Evolutionary conservation across 2,113 vertebrate genomes (phyloP).

Genomic region (Misgurnus mizolepis): DNA sequence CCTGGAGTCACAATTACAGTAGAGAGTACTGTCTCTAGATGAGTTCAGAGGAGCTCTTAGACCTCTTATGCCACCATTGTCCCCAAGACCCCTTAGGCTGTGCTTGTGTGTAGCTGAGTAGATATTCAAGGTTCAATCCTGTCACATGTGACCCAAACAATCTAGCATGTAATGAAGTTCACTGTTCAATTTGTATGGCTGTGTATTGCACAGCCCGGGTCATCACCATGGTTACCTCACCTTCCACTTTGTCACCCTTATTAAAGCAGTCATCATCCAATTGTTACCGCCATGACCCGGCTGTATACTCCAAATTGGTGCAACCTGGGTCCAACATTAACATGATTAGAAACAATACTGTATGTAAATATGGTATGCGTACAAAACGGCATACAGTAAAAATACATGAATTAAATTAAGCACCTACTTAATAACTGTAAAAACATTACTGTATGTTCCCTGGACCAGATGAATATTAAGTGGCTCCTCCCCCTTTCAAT

Average conservation of each 20-base stretch:
- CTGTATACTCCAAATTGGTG: constrained; percentile 31
- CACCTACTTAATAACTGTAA: too few relatives aligned
- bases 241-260: constrained; percentile 41
- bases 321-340: constrained; percentile 23
- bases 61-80: background rate
- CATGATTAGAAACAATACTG: too few relatives aligned
- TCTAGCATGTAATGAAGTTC: constrained; percentile 46
- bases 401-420: too few relatives aligned
- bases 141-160: constrained; percentile 48
- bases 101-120: constrained; percentile 3
- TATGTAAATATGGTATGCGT: too few relatives aligned
- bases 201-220: constrained; percentile 42
- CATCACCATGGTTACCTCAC: constrained; percentile 58
- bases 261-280: constrained; percentile 39
- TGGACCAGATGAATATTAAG: too few relatives aligned
- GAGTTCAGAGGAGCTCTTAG: background rate
- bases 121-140: constrained; percentile 3
- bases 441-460: too few relatives aligned
- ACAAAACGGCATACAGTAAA: too few relatives aligned
- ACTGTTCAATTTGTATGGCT: constrained; percentile 44
- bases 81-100: constrained; percentile 25
- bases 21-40: background rate
- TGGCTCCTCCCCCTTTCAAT: too few relatives aligned
- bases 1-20: background rate
- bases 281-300: constrained; percentile 39